These are phyloP conservation scores for Microtus agrestis DNA, from an alignment of 2,797 vertebrate genomes.

Conservation along the genomic window DNA sequence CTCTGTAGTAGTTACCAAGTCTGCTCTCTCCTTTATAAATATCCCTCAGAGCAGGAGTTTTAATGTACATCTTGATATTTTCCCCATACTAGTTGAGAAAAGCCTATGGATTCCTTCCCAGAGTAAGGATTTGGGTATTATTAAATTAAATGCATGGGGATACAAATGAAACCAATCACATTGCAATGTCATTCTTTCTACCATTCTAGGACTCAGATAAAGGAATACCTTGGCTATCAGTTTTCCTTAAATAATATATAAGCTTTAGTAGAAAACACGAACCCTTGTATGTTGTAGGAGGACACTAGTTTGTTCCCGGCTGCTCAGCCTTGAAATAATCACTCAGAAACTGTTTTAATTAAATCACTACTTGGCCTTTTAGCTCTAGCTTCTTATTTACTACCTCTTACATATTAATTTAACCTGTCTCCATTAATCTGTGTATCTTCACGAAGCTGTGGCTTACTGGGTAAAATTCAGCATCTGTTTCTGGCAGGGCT, in stretches of 20 bases:
- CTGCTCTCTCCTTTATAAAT: background rate
- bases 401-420: too few relatives aligned
- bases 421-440: too few relatives aligned
- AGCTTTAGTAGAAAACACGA: background rate
- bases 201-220: background rate
- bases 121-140: background rate
- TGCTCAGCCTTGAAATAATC: too few relatives aligned
- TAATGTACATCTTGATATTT: background rate
- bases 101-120: background rate
- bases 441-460: too few relatives aligned
- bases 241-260: background rate
- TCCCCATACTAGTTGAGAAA: background rate
- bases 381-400: too few relatives aligned
- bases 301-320: too few relatives aligned
- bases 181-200: background rate
- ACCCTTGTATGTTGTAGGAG: background rate
- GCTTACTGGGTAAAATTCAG: too few relatives aligned
- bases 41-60: background rate
- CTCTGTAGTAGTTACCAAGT: background rate
- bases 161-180: background rate
- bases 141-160: constrained; percentile 1
- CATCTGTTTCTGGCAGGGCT: too few relatives aligned
- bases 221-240: background rate
- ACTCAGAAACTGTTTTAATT: too few relatives aligned
- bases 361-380: too few relatives aligned